Conservation (phyloP, 1,140 invertebrate genomes). For the Plutomurus gul region DNA sequence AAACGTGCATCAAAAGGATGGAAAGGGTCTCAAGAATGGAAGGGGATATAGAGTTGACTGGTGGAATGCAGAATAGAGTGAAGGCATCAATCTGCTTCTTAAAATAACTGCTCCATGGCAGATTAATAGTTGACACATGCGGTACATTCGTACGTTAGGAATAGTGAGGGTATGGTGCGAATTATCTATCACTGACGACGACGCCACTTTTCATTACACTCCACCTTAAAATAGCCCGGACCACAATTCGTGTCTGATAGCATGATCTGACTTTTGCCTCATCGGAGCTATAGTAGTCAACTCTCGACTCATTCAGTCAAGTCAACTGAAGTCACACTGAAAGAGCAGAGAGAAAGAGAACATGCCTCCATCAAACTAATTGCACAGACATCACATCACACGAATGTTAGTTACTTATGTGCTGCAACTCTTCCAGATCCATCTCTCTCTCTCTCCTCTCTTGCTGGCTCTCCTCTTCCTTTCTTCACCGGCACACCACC, state of each 20-base stretch:
- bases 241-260: slow-evolving; percentile 33
- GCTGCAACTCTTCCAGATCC: neutral
- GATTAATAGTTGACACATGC: slow-evolving; percentile 54
- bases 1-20: slow-evolving; percentile 28
- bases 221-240: slow-evolving; percentile 49
- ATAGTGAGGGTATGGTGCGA: too few species aligned
- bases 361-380: slow-evolving; percentile 32
- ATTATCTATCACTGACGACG: slow-evolving; percentile 52
- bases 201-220: slow-evolving; percentile 53
- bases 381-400: slow-evolving; percentile 9
- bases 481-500: slow-evolving; percentile 16
- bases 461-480: slow-evolving; percentile 27
- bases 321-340: slow-evolving; percentile 3
- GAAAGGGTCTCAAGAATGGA: slow-evolving; percentile 30
- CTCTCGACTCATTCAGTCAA: too few species aligned
- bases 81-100: slow-evolving; percentile 54
- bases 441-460: slow-evolving; percentile 29
- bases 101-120: slow-evolving; percentile 51
- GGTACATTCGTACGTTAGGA: too few species aligned
- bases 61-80: slow-evolving; percentile 47
- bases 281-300: slow-evolving; percentile 28
- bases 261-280: slow-evolving; percentile 23
- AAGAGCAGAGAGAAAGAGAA: slow-evolving; percentile 26
- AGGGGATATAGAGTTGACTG: slow-evolving; percentile 35
- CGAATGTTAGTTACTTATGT: slow-evolving; percentile 24